phyloP scores from a whole-genome alignment of 2,888 invertebrate genomes.

The Antitype chi region DNA sequence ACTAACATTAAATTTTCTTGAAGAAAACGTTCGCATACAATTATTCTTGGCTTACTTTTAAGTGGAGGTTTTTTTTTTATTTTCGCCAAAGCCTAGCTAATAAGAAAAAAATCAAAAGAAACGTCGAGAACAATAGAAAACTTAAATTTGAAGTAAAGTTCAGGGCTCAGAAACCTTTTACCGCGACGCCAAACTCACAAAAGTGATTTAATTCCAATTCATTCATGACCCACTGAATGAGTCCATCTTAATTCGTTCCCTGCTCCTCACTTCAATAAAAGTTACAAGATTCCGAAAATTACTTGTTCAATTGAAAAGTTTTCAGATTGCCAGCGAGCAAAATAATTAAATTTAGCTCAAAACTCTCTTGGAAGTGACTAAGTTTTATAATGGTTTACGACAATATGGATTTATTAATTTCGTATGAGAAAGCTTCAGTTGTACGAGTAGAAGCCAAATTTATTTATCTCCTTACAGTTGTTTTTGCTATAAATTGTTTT shows the following conservation, averaged over 20 bases:
- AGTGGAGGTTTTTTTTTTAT: slow-evolving; percentile 20
- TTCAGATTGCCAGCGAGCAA: slow-evolving; percentile 69
- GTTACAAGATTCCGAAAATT: slow-evolving; percentile 72
- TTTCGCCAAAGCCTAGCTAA: slow-evolving; percentile 25
- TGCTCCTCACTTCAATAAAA: slow-evolving; percentile 70
- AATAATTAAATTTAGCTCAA: slow-evolving; percentile 73
- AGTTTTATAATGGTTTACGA: slow-evolving; percentile 65
- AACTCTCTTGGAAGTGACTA: slow-evolving; percentile 64
- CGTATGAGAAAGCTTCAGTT: slow-evolving; percentile 29
- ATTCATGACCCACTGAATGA: slow-evolving; percentile 70
- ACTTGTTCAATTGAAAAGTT: slow-evolving; percentile 74
- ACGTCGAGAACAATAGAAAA: slow-evolving; percentile 58
- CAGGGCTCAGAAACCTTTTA: slow-evolving; percentile 66
- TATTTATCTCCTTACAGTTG: neutral
- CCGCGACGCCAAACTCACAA: slow-evolving; percentile 67
- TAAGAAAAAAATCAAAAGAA: slow-evolving; percentile 56
- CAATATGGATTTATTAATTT: slow-evolving; percentile 63
- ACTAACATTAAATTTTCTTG: slow-evolving; percentile 25
- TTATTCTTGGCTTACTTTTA: slow-evolving; percentile 47
- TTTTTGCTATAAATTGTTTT: slow-evolving; percentile 11
- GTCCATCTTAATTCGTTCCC: slow-evolving; percentile 69
- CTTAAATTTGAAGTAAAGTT: slow-evolving; percentile 64
- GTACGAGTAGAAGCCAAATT: slow-evolving; percentile 2
- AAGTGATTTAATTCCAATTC: slow-evolving; percentile 71
- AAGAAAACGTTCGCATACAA: slow-evolving; percentile 29